Evolutionary conservation across 92 coral and sea anemone genomes (phyloP), one percentile per base, ranked within the genome.

Genomic region (Porites divaricata): DNA sequence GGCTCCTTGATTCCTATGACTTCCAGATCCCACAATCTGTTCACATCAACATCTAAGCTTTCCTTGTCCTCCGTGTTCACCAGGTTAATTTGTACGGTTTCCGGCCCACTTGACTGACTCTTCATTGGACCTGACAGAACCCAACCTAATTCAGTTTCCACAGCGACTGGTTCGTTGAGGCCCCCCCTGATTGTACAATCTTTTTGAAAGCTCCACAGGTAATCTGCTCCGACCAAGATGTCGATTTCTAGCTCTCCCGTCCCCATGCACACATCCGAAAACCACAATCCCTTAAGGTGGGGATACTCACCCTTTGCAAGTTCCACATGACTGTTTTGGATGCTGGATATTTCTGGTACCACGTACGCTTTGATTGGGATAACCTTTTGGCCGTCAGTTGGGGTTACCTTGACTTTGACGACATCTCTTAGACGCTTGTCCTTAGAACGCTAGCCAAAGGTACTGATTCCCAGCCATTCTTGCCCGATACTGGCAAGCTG

Each of bases 111-210:
- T 45, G 69, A 9, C 25, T 52, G 57, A 16, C 87, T 64, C 64
- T 67, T 83, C 72, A 88, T 74, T 5, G 91, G 91, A 2, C 84
- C 91, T n/a, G 83, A 74, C 22, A 88, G 63, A 77, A 88, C 91
- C 91, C 91, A 83, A 2, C 91, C 88, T 4, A 88, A 21, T 22
- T 56, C 65, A 26, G 92, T 77, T 56, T 88, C 88, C 9, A 88
- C 80, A 4, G 88, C 86, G 15, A 79, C 86, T 41, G 89, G 86
- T 62, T 89, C 83, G 24, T 89, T 78, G 63, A 24, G 61, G 15
- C 41, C 24, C n/a, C 92, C 89, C 54, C 76, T 70, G 53, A 79
- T 61, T 1, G 67, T 72, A 41, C 73, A 67, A 12, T 83, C 89
- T 9, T 77, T 78, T 72, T 84, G 86, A 67, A 89, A 84, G 25